Base-by-base conservation (phyloP, 2,113 vertebrate genomes). In the Nyctibius bracteatus region DNA sequence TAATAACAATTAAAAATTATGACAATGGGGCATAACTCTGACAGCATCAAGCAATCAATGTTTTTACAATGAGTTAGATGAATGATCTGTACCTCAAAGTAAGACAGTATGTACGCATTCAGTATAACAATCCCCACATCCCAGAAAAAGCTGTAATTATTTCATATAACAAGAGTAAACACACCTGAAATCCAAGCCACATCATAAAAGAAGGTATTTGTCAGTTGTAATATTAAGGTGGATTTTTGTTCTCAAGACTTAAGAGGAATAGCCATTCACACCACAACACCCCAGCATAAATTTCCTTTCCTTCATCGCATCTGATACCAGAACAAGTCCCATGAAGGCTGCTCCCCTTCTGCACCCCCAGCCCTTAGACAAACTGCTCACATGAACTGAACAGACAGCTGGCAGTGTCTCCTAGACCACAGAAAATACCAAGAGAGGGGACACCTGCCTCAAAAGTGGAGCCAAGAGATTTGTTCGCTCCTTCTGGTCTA, bases 381-480 rank as follows among this genome's bases (percentile, higher is more conserved):
- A 79, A 94, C 52, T 68, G 41, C 19, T 92, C 1, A 0, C 61
- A 54, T 54, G 84, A 92, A 49, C 93, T 19, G 52, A 92, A 39
- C 44, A 81, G 86, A 89, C 94, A 97, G 95, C 91, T 96, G 96
- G 88, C 66, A 63, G 81, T 49, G 46, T 94, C 83, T 92, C 70
- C 88, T 65, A 92, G 70, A 94, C 77, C 86, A 94, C 96, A 96
- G 95, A 95, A 96, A 96, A 62, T 94, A 89, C 92, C 92, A 87
- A 89, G 81, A 96, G 86, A 81, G 83, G 66, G 92, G 92, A 96
- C 96, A 97, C 96, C 94, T 97, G 96, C 96, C 94, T 90, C 94
- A 94, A 96, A 94, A 96, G 39, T 46, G 47, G 61, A 96, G 94
- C 96, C 96, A 96, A 96, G 91, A 91, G 88, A 92, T 91, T 95